Base-by-base conservation (phyloP, 2,797 vertebrate genomes). In the Pelobates cultripes region DNA sequence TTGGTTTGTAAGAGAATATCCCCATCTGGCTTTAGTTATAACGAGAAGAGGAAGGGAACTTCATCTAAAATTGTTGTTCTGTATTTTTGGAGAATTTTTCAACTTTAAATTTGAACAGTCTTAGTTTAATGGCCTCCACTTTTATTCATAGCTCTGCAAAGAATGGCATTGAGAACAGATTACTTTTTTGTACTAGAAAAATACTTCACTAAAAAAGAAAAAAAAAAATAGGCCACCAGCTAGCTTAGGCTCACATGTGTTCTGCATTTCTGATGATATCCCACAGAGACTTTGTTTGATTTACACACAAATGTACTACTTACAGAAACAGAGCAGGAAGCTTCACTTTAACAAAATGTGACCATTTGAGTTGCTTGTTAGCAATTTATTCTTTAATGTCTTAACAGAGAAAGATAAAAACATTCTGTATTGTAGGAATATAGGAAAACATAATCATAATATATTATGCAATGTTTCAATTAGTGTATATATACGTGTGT, bases 291-390 rank as follows among this genome's bases (percentile, higher is more conserved):
- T 91, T 87, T 86, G 84, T 88, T 89, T 88, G 90, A 90, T 92
- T 94, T 92, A 92, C 89, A 89, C 78, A 67, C 55, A 91, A 92
- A 93, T 91, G 90, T 89, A 86, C 89, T 89, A 88, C 88, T 92
- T 88, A 85, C 91, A 75, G 70, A 63, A 14, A 44, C 75, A 51
- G 82, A 51, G 73, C 79, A 81, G 80, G 86, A 88, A 89, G 86
- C 87, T 75, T 77, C 75, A 4, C 61, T 76, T 80, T 12, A 63
- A 45, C 41, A 63, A 41, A 70, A 63, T 47, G 53, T 64, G 53
- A 72, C 57, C 3, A 53, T 63, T 63, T 44, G 7, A 71, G 68
- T 44, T 44, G 51, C 15, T 12, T 17, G n/a, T 55, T 1, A 45
- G 28, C 77, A 70, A 72, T 79, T 28, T 79, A 79, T 64, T 71